phyloP scores from a whole-genome alignment of 2,113 vertebrate species.

The Blennius ocellaris region DNA sequence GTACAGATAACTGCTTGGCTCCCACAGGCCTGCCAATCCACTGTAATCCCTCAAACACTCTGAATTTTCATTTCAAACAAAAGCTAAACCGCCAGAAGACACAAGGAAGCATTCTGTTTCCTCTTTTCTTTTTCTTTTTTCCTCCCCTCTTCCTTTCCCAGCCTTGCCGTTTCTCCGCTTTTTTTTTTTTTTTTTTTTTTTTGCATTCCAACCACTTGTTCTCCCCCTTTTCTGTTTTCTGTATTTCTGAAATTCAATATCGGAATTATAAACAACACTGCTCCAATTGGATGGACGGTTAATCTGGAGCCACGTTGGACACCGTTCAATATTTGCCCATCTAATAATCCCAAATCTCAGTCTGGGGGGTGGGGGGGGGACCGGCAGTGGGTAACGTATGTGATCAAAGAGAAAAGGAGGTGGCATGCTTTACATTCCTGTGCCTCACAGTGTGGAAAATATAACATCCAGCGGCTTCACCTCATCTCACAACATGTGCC shows the following conservation, averaged over 20 bases:
- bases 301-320: slow-evolving; percentile 20
- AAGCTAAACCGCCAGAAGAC: slow-evolving; percentile 80
- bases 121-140: slow-evolving; percentile 1
- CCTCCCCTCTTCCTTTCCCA: not conserved
- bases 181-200: slow-evolving; percentile 5
- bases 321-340: slow-evolving; percentile 30
- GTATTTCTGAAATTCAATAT: slow-evolving; percentile 70
- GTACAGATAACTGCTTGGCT: slow-evolving; percentile 78
- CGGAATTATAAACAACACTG: slow-evolving; percentile 46
- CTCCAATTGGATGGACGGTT: not conserved
- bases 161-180: slow-evolving; percentile 14
- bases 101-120: slow-evolving; percentile 74
- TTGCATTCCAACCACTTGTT: slow-evolving; percentile 9
- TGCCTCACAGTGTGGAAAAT: slow-evolving; percentile 13
- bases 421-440: slow-evolving; percentile 51
- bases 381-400: slow-evolving; percentile 6
- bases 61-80: slow-evolving; percentile 87
- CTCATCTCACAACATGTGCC: slow-evolving; percentile 1
- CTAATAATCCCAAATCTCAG: slow-evolving; percentile 20
- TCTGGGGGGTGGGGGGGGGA: not conserved
- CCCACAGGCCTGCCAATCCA: slow-evolving; percentile 81
- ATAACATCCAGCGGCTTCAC: not conserved
- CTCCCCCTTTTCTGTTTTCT: slow-evolving; percentile 39
- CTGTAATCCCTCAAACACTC: slow-evolving; percentile 85
- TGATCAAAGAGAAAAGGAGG: slow-evolving; percentile 50